Conservation (phyloP, 2,797 vertebrate species). For the Triplophysa bombifrons region DNA sequence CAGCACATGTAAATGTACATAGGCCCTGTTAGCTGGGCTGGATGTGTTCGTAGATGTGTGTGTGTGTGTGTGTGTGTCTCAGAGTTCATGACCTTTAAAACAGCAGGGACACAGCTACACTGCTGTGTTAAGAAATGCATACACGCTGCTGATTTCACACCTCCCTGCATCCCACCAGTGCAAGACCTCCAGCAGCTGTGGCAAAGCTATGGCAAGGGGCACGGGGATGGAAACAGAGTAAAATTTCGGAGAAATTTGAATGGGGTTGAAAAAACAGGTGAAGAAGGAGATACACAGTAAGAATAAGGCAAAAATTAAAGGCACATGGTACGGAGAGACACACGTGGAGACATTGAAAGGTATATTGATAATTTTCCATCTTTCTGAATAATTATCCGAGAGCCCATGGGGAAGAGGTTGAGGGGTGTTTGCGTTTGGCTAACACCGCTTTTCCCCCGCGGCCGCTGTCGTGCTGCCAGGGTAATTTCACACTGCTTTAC, state of each 20-base stretch:
- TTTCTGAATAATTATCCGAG: slow-evolving; percentile 22
- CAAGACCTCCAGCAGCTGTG: slow-evolving; percentile 24
- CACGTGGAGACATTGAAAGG: neutral
- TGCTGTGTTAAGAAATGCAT: slow-evolving; percentile 48
- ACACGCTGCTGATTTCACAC: slow-evolving; percentile 47
- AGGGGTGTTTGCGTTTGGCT: slow-evolving; percentile 57
- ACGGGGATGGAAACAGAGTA: neutral
- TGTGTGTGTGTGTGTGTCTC: slow-evolving; percentile 30
- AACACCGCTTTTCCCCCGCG: slow-evolving; percentile 48
- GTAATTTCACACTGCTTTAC: slow-evolving; percentile 47
- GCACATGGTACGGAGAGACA: neutral
- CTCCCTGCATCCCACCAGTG: slow-evolving; percentile 38
- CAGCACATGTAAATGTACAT: neutral
- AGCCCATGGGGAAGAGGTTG: slow-evolving; percentile 31
- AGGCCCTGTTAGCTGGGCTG: neutral
- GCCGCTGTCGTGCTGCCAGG: slow-evolving; percentile 43
- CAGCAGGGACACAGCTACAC: slow-evolving; percentile 31
- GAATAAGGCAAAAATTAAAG: neutral
- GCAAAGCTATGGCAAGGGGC: no score
- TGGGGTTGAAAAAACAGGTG: neutral
- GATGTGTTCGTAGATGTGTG: slow-evolving; percentile 24
- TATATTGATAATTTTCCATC: slow-evolving; percentile 9
- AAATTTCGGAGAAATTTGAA: slow-evolving; percentile 14
- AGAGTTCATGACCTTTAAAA: slow-evolving; percentile 45
- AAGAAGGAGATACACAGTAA: neutral